Conservation (phyloP, 2,113 vertebrate genomes). For the Carassius gibelio region DNA sequence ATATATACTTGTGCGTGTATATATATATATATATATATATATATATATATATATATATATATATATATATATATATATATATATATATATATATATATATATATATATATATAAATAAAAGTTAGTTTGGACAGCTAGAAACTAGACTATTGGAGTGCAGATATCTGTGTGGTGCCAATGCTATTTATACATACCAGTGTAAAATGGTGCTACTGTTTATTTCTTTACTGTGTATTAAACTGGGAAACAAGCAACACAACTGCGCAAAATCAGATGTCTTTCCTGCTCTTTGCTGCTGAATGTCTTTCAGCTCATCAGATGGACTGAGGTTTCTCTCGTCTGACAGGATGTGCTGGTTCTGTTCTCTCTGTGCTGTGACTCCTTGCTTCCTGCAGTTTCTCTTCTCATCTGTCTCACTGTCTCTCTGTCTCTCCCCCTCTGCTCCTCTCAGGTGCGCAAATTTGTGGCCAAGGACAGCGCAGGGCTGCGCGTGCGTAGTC, state of each 20-base stretch:
- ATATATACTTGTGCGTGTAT: no score
- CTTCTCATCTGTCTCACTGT: constrained; percentile 73
- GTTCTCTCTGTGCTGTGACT: constrained; percentile 10
- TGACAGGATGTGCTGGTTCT: constrained; percentile 46
- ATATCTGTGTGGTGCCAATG: background rate
- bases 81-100: no score
- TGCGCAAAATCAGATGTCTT: constrained; percentile 59
- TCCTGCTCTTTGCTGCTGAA: constrained; percentile 47
- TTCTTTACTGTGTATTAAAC: background rate
- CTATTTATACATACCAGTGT: no score
- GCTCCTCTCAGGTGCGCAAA: constrained; percentile 96
- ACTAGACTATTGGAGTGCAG: background rate
- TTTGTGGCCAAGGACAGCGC: constrained; percentile 99
- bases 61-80: no score
- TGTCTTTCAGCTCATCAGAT: constrained; percentile 2
- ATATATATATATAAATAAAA: no score
- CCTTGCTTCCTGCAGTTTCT: constrained; percentile 44
- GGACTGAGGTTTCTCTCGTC: constrained; percentile 17
- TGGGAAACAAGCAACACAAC: constrained; percentile 77
- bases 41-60: no score
- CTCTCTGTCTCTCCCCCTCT: constrained; percentile 81
- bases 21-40: no score
- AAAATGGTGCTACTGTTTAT: no score
- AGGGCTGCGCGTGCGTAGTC: constrained; percentile 98
- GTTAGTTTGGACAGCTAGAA: background rate